Evolutionary conservation across 2,113 vertebrate species (phyloP), one percentile per base, ranked within the genome.

Genomic region (Ictalurus furcatus): DNA sequence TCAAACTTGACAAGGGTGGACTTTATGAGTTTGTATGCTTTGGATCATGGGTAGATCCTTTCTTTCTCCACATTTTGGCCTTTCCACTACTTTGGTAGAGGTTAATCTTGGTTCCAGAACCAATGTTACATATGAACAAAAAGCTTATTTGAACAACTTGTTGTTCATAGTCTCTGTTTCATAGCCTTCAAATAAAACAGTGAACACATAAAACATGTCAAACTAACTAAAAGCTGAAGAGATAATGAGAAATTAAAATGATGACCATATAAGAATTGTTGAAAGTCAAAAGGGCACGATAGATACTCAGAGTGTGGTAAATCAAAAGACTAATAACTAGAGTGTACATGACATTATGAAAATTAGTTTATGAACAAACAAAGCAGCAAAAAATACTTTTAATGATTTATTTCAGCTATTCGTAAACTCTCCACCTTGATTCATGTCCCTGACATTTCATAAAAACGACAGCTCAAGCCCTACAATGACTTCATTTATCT

Each of bases 401-500:
- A n/a, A 30, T 44, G 8, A 63, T 78, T 87, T 61, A 54, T n/a
- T 87, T 58, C 28, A 21, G 56, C 73, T 48, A 21, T 44, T 23
- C 54, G 74, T 88, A 58, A 88, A 67, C 69, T 61, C 25, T 71
- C 17, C 63, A 28, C 25, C 87, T 71, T 40, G n/a, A 88, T 82
- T 88, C 25, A 88, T 44, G 65, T 40, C 80, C 67, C 67, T 88
- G 67, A 88, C 81, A 88, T 84, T 88, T 88, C 56, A 84, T n/a
- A 23, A 83, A 88, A 88, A n/a, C 52, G 23, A 25, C 28, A 48
- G 81, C 34, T 76, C 17, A 74, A 88, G 67, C 54, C 28, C 25
- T 83, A 69, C 67, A 84, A 84, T 79, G 54, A 54, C 83, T 88
- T 88, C 56, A 86, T 86, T 90, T 88, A 86, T 90, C 48, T 73